Evolutionary conservation across 2,888 invertebrate species (phyloP).

Genomic region (Blastobasis lacticolella): DNA sequence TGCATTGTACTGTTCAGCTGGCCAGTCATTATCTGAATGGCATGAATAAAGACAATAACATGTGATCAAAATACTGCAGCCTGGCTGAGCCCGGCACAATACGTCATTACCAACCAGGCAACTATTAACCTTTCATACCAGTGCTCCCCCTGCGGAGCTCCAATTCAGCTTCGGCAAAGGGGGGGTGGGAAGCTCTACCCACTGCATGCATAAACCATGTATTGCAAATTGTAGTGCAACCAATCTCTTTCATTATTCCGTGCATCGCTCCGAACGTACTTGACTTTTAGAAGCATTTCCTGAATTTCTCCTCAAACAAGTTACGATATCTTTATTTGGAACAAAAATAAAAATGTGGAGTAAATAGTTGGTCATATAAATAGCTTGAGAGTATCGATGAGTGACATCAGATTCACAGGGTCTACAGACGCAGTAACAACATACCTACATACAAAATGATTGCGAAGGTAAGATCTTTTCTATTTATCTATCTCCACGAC

Average conservation of each 20-base stretch:
- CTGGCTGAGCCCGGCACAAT: too few relatives aligned
- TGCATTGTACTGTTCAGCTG: too few relatives aligned
- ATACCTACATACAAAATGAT: constrained; percentile 40
- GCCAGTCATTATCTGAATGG: too few relatives aligned
- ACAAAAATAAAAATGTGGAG: constrained; percentile 21
- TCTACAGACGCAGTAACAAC: constrained; percentile 50
- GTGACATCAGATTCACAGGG: constrained; percentile 43
- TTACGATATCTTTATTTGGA: constrained; percentile 19
- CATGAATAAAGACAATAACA: too few relatives aligned
- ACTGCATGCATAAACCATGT: too few relatives aligned
- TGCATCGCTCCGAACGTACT: constrained; percentile 49
- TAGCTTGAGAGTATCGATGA: constrained; percentile 17
- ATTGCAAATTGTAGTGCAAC: too few relatives aligned
- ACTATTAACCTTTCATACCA: too few relatives aligned
- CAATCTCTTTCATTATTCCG: constrained; percentile 32
- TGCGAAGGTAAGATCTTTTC: constrained; percentile 46
- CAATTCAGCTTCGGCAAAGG: too few relatives aligned
- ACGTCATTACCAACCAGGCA: not conserved
- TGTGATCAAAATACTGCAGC: not conserved
- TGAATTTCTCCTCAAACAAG: constrained; percentile 49
- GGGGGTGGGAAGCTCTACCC: too few relatives aligned
- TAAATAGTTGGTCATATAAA: constrained; percentile 37
- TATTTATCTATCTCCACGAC: too few relatives aligned
- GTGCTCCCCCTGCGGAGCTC: too few relatives aligned
- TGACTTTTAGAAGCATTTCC: constrained; percentile 64